Evolutionary conservation across 2,888 invertebrate genomes (phyloP), one percentile per base, ranked within the genome.

Genomic region (Lycaena phlaeas): DNA sequence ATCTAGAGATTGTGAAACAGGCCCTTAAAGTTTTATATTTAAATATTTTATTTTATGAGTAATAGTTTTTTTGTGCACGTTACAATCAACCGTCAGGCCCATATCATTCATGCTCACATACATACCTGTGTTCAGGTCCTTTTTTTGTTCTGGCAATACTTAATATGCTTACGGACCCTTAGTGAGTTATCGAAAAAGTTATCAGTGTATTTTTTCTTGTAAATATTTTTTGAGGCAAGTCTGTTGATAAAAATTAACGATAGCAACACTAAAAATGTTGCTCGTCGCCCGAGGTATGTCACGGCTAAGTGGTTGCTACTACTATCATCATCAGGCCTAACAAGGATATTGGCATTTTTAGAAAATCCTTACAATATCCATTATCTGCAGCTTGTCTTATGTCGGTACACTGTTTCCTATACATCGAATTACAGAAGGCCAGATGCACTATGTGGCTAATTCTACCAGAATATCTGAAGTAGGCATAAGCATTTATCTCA

Each of bases 61-160:
- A n/a, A 4, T 30, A 14, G 27, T 28, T 38, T 41, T 41, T 44
- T 28, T 52, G 50, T 52, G 45, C 40, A 46, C 54, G 38, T 37
- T 57, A 46, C 51, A 27, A 3, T 11, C 40, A 34, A 49, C 49
- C 53, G 50, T 52, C 56, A 53, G 53, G 52, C 48, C 39, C 52
- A 49, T 62, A 62, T 62, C 61, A 59, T 59, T 60, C 57, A 59
- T 54, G 59, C 52, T 52, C 51, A 51, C 49, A 50, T 48, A 49
- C 57, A 53, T 57, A 60, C 59, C 57, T 54, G 57, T 53, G 55
- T 54, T 52, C 46, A 43, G 49, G 45, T 43, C 45, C 43, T 43
- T 48, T 47, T 53, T 54, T 54, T 52, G 50, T 55, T 42, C 46
- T 46, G 36, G 38, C 45, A 40, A 39, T 46, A 51, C 52, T 52